Evolutionary conservation across 2,113 vertebrate genomes (phyloP), one percentile per base, ranked within the genome.

Genomic region (Microtus montanus): DNA sequence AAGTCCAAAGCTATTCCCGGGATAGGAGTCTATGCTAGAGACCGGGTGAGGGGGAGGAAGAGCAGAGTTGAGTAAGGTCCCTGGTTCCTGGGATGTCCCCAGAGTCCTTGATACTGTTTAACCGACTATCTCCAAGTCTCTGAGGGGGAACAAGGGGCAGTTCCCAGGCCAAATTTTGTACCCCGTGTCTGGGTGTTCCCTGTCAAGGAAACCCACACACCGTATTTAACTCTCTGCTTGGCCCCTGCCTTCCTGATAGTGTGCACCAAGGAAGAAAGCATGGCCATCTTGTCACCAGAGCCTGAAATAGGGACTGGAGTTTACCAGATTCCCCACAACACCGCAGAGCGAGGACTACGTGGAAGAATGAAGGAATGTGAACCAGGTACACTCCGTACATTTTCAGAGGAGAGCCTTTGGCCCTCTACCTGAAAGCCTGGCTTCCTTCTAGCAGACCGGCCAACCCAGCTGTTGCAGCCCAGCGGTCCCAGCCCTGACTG

Each of bases 41-140:
- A 44, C 64, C n/a, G 24, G 24, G 28, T 7, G 2, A 80, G 49
- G 33, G 26, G 5, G 12, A 20, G 10, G 44, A 79, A 11, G 26
- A 68, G n/a, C 44, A 58, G 17, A 30, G 10, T 15, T 0, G 1
- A 24, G 0, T 30, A 44, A 11, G 30, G 26, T 0, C n/a, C 30
- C 80, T 68, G 38, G 22, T 44, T 22, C 85, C 83, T 68, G n/a
- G 61, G 15, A 20, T 33, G 24, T 30, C 49, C 35, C 0, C 1
- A n/a, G 38, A 41, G 5, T 38, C 93, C 64, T 35, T 47, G 82
- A 68, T 0, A 1, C 38, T 77, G 9, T 2, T 19, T 9, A 30
- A 30, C 35, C 0, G 28, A 38, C 79, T 66, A 35, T 19, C 63
- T 24, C 26, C 4, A n/a, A 52, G 44, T 83, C 49, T 74, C 30